Evolutionary conservation across 1,140 invertebrate genomes (phyloP), one percentile per base, ranked within the genome.

Genomic region (Heliothis subflexa): DNA sequence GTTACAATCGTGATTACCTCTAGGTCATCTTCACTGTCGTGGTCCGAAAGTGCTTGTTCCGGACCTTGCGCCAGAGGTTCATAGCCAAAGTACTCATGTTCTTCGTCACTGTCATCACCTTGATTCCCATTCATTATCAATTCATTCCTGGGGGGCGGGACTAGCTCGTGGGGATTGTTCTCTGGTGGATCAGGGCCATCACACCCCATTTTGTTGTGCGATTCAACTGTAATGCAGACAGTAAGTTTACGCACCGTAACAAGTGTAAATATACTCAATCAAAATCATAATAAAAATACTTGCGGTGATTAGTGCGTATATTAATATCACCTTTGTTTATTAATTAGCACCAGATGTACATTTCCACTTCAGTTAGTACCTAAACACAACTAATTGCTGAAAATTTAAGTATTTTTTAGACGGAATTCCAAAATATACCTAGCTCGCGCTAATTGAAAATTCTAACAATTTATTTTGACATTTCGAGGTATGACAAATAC

Each of bases 161-260:
- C 89, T 47, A 94, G 78, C 52, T 93, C 90, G 47, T 93, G 87
- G n/a, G 89, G 87, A 28, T 88, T 89, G 54, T 93, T 88, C 54
- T 94, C 93, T 12, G 92, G 91, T 21, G 91, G 93, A 78, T 93
- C 93, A 2, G 93, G 93, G 21, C 93, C 92, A 33, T 94, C 87
- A 55, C 93, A 94, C 16, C 93, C 93, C 93, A 94, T 94, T 75
- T 86, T 59, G 2, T 28, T 28, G 21, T 25, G 5, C 5, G 21
- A 59, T 28, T 28, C 13, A 13, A 59, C 21, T 25, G 11, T 9
- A 57, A 10, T 25, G 11, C 3, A 21, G 21, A 59, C n/a, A 57
- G 52, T 9, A 55, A 9, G 33, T 0, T 40, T 40, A 40, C 33
- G 9, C 33, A 40, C 5, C 33, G 5, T 40, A 40, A 40, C 33